Conservation (phyloP, 2,113 vertebrate genomes). For the Caretta caretta region DNA sequence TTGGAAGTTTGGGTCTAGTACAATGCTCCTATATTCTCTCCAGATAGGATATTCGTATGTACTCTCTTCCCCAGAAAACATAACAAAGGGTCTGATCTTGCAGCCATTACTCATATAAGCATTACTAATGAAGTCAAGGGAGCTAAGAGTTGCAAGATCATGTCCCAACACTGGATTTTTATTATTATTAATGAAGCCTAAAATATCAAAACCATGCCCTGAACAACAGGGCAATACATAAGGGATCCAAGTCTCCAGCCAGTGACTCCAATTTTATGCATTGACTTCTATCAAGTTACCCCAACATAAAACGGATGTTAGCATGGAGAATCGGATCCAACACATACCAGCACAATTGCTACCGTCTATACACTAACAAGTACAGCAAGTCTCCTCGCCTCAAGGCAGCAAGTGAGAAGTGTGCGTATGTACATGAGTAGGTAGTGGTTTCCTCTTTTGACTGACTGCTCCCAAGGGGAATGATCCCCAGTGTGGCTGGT, state of each 20-base stretch:
- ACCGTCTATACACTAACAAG: background rate
- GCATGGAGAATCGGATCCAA: background rate
- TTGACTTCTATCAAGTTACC: background rate
- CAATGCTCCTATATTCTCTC: background rate
- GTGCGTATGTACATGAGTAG: background rate
- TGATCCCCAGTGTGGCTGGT: background rate
- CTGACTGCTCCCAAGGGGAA: rapidly evolving
- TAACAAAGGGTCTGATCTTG: background rate
- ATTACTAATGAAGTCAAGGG: background rate
- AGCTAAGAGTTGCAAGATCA: background rate
- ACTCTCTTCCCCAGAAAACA: background rate
- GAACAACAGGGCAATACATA: background rate
- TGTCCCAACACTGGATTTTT: background rate
- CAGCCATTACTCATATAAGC: background rate
- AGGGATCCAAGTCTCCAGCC: background rate
- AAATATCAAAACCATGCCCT: background rate
- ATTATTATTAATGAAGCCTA: background rate
- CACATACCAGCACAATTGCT: background rate
- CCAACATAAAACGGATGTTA: background rate
- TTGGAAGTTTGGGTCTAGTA: background rate
- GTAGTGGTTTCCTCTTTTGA: background rate
- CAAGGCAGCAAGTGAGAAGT: background rate
- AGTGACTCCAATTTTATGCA: background rate
- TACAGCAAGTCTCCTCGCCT: background rate
- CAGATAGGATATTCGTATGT: background rate